Conservation (phyloP, 2,113 vertebrate genomes). For the Agapornis roseicollis region DNA sequence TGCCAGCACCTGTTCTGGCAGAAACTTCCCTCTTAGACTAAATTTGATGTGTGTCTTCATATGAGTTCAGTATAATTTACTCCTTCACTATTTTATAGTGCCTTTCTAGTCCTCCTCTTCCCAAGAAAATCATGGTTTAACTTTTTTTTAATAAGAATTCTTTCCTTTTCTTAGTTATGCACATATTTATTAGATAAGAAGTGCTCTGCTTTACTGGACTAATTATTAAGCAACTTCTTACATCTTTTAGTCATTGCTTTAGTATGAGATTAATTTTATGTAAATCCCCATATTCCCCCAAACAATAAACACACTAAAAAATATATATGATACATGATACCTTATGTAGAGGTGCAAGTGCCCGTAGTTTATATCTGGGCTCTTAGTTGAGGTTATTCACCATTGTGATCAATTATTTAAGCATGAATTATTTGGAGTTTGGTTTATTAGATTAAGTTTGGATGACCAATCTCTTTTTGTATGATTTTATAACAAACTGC, state of each 20-base stretch:
- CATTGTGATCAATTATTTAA: neutral
- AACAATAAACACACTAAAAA: neutral
- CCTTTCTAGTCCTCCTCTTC: neutral
- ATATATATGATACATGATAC: neutral
- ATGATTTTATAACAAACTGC: neutral
- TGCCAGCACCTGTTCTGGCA: neutral
- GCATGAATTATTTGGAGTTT: neutral
- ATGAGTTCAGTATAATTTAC: neutral
- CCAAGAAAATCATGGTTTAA: fast-evolving
- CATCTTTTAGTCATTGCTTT: neutral
- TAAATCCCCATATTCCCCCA: neutral
- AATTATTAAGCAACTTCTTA: neutral
- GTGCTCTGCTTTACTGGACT: neutral
- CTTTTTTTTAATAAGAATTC: neutral
- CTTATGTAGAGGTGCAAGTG: neutral
- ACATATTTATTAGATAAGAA: neutral
- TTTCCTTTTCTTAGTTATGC: neutral
- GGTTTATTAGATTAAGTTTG: neutral
- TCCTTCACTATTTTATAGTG: neutral
- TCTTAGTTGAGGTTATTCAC: neutral
- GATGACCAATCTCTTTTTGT: fast-evolving
- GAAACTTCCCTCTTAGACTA: neutral
- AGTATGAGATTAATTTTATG: neutral
- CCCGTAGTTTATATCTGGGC: neutral
- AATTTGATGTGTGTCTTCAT: neutral